Conservation (phyloP, 2,113 vertebrate species). For the Pterocles gutturalis region DNA sequence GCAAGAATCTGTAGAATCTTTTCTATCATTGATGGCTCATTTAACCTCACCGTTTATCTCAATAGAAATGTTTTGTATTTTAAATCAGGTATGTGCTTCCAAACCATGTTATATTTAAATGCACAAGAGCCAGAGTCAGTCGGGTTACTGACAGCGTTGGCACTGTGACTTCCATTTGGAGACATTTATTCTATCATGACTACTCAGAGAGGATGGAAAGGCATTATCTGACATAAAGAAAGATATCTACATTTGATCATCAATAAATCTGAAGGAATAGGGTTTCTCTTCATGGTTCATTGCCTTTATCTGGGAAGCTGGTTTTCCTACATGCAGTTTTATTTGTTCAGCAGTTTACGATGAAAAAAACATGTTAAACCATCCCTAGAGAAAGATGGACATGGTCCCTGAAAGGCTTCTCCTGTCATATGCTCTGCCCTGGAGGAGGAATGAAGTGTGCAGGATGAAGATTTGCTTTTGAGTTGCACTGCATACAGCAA, state of each 20-base stretch:
- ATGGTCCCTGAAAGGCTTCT: neutral
- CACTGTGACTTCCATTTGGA: neutral
- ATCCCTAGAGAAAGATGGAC: neutral
- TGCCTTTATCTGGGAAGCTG: neutral
- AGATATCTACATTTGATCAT: conserved; percentile 39
- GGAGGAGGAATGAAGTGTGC: neutral
- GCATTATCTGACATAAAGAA: conserved; percentile 25
- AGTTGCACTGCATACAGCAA: neutral
- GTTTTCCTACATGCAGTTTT: neutral
- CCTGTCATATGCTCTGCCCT: neutral
- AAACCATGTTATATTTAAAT: neutral
- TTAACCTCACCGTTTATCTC: neutral
- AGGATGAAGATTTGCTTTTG: neutral
- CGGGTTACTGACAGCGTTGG: neutral
- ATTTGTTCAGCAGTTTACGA: conserved; percentile 31
- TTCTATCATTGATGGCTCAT: neutral
- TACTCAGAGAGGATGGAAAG: conserved; percentile 1
- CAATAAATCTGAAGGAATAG: conserved; percentile 41
- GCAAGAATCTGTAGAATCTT: neutral
- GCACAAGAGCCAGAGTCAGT: neutral
- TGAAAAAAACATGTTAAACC: conserved; percentile 24
- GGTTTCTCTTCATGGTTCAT: conserved; percentile 21
- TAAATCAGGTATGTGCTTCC: neutral
- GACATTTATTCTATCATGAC: neutral
- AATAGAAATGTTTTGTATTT: neutral